Evolutionary conservation across 2,888 invertebrate genomes (phyloP).

Genomic region (Venustoraphidia nigricollis): DNA sequence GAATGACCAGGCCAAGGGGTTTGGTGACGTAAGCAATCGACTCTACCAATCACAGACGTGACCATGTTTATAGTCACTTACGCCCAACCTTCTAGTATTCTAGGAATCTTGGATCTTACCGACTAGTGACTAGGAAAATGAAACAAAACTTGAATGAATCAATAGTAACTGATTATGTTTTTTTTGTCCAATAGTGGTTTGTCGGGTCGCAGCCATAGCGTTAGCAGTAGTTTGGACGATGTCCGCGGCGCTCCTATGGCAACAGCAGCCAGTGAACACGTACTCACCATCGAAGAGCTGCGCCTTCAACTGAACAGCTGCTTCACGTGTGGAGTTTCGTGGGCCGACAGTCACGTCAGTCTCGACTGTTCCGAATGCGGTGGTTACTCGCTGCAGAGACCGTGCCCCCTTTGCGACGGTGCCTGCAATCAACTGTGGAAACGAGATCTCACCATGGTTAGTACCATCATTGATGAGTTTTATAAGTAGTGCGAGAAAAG

Average conservation of each 20-base stretch:
- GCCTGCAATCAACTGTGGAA: slow-evolving; percentile 57
- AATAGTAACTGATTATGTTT: not conserved
- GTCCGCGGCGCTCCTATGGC: slow-evolving; percentile 16
- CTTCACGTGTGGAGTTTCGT: slow-evolving; percentile 66
- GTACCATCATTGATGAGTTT: slow-evolving; percentile 15
- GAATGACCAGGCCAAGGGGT: no score
- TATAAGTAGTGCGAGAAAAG: no score
- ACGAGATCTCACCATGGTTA: slow-evolving; percentile 61
- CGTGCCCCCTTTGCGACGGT: slow-evolving; percentile 62
- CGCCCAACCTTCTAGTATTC: no score
- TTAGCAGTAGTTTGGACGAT: slow-evolving; percentile 27
- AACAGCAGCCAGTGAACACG: slow-evolving; percentile 27
- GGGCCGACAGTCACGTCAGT: slow-evolving; percentile 63
- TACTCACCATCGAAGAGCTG: slow-evolving; percentile 53
- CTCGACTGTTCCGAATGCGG: slow-evolving; percentile 68
- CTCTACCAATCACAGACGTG: no score
- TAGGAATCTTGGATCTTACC: no score
- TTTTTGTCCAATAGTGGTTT: slow-evolving; percentile 1
- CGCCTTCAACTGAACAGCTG: slow-evolving; percentile 56
- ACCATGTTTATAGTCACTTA: no score
- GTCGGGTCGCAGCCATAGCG: slow-evolving; percentile 2
- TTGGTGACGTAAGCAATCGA: no score
- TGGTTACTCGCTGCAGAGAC: slow-evolving; percentile 57
- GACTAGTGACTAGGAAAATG: no score
- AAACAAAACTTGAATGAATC: no score